Conservation (phyloP, 1,140 invertebrate species). For the Leptonema lineaticorne region DNA sequence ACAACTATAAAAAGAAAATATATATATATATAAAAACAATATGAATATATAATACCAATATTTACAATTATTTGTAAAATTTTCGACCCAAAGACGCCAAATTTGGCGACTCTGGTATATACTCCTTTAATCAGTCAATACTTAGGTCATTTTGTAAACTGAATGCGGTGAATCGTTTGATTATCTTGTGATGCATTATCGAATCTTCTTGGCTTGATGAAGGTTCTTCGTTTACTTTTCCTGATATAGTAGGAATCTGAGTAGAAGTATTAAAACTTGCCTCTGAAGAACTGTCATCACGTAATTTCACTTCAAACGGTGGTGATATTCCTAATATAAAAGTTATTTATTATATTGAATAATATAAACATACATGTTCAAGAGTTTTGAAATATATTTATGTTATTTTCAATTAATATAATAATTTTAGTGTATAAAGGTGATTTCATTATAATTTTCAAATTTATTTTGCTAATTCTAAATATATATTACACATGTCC, state of each 20-base stretch:
- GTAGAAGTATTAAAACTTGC: neutral
- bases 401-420: too few relatives aligned
- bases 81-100: slow-evolving; percentile 37
- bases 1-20: too few relatives aligned
- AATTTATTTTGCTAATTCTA: too few relatives aligned
- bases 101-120: slow-evolving; percentile 51
- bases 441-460: too few relatives aligned
- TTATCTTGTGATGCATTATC: slow-evolving; percentile 52
- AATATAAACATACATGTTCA: too few relatives aligned
- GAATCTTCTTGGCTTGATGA: slow-evolving; percentile 46
- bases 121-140: slow-evolving; percentile 57
- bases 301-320: slow-evolving; percentile 53
- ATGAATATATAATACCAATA: too few relatives aligned
- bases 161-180: slow-evolving; percentile 50
- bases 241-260: slow-evolving; percentile 35
- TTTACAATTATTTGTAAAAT: slow-evolving; percentile 32
- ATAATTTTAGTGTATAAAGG: too few relatives aligned
- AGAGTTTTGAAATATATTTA: too few relatives aligned
- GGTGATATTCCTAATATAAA: slow-evolving; percentile 54
- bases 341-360: too few relatives aligned
- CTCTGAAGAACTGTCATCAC: slow-evolving; percentile 45
- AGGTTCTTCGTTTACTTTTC: slow-evolving; percentile 36
- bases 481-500: too few relatives aligned
- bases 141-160: slow-evolving; percentile 53
- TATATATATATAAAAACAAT: too few relatives aligned